Evolutionary conservation across 53 echinoderm and acorn worm species (phyloP).

Genomic region (Echinometra lucunter): DNA sequence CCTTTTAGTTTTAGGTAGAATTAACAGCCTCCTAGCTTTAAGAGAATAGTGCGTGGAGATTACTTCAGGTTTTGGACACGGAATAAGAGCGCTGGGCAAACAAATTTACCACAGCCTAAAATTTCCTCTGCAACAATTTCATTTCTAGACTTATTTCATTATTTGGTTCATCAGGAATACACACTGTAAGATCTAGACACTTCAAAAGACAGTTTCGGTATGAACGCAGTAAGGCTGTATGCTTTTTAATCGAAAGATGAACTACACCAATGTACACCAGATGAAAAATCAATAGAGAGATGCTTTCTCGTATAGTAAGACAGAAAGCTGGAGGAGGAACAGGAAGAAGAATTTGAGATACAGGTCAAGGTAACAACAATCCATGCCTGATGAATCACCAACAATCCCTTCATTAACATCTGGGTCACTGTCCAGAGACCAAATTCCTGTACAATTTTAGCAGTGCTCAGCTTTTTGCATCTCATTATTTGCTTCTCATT

Average conservation of each 20-base stretch:
- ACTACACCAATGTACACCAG: not conserved
- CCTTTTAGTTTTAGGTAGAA: too few species aligned
- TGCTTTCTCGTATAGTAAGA: not conserved
- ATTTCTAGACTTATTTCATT: not conserved
- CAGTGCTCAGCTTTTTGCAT: too few species aligned
- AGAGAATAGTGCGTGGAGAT: too few species aligned
- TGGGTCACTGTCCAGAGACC: not conserved
- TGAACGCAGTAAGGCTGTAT: not conserved
- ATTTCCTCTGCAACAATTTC: not conserved
- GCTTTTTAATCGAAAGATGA: not conserved
- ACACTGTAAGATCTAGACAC: not conserved
- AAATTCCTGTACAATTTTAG: not conserved
- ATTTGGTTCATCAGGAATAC: not conserved
- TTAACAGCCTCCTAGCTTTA: too few species aligned
- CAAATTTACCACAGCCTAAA: not conserved
- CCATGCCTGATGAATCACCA: not conserved
- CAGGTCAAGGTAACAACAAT: slow-evolving; percentile 9
- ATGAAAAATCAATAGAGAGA: not conserved
- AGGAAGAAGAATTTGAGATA: not conserved
- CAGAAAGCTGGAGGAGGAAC: not conserved
- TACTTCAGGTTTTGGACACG: not conserved
- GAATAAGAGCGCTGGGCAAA: not conserved
- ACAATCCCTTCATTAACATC: not conserved
- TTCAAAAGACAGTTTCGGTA: not conserved
- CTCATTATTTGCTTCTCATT: not conserved